These are phyloP conservation scores for Cyprinodon diabolis DNA, from an alignment of 2,797 vertebrate species.

Conservation along the genomic window DNA sequence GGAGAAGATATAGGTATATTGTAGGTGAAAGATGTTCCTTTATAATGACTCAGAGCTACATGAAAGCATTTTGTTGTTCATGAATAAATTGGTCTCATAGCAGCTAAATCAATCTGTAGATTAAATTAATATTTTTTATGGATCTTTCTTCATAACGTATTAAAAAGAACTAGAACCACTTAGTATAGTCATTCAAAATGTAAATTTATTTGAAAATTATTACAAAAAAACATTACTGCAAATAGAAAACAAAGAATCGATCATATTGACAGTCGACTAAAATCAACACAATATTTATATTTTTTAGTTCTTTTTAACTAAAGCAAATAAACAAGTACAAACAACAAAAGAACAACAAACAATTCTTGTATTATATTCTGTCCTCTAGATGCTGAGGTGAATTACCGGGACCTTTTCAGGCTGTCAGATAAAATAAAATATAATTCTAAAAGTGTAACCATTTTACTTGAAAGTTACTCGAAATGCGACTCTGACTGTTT, in stretches of 20 bases:
- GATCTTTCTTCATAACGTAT: background rate
- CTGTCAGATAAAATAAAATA: background rate
- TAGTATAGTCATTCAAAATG: too few species aligned
- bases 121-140: background rate
- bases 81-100: background rate
- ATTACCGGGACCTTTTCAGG: too few species aligned
- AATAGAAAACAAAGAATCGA: too few species aligned
- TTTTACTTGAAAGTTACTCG: background rate
- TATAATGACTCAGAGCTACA: background rate
- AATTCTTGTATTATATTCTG: too few species aligned
- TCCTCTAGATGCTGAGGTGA: too few species aligned
- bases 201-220: background rate
- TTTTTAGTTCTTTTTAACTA: too few species aligned
- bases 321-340: too few species aligned
- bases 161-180: background rate
- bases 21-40: constrained; percentile 13
- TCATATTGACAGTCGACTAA: too few species aligned
- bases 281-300: too few species aligned
- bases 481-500: background rate
- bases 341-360: too few species aligned
- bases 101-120: background rate
- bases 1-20: background rate
- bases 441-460: background rate
- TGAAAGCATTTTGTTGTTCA: background rate
- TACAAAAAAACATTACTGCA: too few species aligned